Conservation (phyloP, 2,888 invertebrate species). For the Pediacus dermestoides region DNA sequence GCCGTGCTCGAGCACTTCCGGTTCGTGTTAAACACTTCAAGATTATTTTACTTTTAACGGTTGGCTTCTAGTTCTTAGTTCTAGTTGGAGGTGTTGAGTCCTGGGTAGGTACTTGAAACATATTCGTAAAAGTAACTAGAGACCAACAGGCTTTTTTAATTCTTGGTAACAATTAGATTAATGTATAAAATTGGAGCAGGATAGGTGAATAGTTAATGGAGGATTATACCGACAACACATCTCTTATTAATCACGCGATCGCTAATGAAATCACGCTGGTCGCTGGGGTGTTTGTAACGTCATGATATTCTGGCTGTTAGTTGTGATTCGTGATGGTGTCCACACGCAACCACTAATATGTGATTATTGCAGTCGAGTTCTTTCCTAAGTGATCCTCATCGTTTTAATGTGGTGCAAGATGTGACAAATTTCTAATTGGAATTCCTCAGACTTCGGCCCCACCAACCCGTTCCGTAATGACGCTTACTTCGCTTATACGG, state of each 20-base stretch:
- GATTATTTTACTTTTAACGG: slow-evolving; percentile 34
- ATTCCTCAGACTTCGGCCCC: slow-evolving; percentile 46
- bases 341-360: slow-evolving; percentile 34
- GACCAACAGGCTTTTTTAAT: no score
- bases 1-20: slow-evolving; percentile 36
- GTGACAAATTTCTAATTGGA: slow-evolving; percentile 51
- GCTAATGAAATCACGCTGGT: neutral
- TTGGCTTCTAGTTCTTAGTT: no score
- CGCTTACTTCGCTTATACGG: slow-evolving; percentile 42
- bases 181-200: no score
- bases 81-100: no score
- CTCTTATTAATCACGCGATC: slow-evolving; percentile 1
- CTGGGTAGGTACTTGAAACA: no score
- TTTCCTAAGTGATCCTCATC: slow-evolving; percentile 13
- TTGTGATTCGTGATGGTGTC: slow-evolving; percentile 12
- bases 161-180: no score
- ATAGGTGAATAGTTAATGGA: no score
- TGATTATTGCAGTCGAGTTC: slow-evolving; percentile 23
- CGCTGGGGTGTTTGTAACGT: no score
- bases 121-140: no score
- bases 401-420: slow-evolving; percentile 46
- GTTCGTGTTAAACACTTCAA: slow-evolving; percentile 37
- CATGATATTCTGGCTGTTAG: no score
- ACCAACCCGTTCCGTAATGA: slow-evolving; percentile 45
- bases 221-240: no score